phyloP scores from a whole-genome alignment of 2,113 vertebrate species.

The Gobiocypris rarus region DNA sequence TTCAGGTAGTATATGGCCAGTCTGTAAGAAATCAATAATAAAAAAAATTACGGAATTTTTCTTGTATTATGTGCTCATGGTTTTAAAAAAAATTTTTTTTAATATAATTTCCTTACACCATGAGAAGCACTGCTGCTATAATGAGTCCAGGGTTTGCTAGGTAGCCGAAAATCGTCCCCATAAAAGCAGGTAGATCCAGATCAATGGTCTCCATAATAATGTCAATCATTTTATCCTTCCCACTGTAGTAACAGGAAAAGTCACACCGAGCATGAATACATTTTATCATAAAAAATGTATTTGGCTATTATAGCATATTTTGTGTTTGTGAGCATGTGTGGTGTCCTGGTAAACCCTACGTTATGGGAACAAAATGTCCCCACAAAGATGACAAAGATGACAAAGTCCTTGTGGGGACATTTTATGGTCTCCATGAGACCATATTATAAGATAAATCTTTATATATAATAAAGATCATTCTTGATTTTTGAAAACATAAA shows the following conservation, averaged over 20 bases:
- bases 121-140: constrained; percentile 94
- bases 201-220: constrained; percentile 94
- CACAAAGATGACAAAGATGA: no score
- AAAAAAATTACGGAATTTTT: not conserved
- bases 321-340: not conserved
- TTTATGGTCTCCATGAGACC: no score
- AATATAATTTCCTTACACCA: constrained; percentile 89
- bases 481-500: no score
- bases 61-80: not conserved
- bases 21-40: constrained; percentile 69
- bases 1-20: constrained; percentile 97
- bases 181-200: constrained; percentile 89
- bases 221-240: constrained; percentile 92
- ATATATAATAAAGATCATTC: no score
- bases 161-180: constrained; percentile 92
- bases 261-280: not conserved
- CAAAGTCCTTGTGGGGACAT: no score
- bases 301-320: not conserved
- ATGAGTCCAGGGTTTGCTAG: constrained; percentile 95
- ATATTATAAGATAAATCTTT: no score
- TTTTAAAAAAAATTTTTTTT: no score
- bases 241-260: constrained; percentile 73
- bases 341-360: no score
- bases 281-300: not conserved
- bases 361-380: no score